Percentiles rank a stretch among this genome's conserved stretches.
Evolutionary conservation across 1,140 invertebrate genomes (phyloP).

Genomic region (Tetramorium parvispinum): DNA sequence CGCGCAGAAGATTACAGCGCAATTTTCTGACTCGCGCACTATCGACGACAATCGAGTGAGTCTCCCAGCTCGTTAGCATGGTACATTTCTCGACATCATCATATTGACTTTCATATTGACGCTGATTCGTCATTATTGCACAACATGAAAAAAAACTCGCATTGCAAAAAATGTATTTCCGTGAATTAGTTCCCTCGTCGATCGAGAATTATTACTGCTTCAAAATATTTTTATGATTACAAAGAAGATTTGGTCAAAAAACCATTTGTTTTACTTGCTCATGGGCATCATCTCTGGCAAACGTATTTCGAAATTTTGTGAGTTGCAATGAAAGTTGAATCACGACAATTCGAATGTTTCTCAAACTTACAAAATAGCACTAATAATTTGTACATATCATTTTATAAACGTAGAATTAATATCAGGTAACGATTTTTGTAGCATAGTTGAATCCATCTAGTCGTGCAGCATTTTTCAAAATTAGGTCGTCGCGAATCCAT

Average conservation of each 20-base stretch:
- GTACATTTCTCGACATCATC: constrained; percentile 47
- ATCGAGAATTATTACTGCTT: neutral
- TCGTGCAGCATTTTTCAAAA: constrained; percentile 6
- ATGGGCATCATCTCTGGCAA: neutral
- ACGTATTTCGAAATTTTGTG: neutral
- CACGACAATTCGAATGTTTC: neutral
- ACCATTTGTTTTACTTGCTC: neutral
- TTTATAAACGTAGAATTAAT: neutral
- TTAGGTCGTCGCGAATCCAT: constrained; percentile 41
- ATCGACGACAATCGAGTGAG: constrained; percentile 59
- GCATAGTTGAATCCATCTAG: neutral
- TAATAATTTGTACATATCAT: neutral
- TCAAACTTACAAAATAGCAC: neutral
- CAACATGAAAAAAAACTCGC: neutral
- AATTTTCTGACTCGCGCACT: constrained; percentile 67
- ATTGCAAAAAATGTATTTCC: neutral
- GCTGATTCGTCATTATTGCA: constrained; percentile 29
- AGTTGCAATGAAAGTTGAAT: neutral
- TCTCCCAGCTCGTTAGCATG: constrained; percentile 52
- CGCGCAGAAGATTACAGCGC: constrained; percentile 61
- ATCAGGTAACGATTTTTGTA: constrained; percentile 26
- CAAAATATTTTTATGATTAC: neutral
- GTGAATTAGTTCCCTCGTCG: neutral
- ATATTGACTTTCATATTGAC: constrained; percentile 48
- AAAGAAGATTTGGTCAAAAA: constrained; percentile 10